These are phyloP conservation scores for Bufo gargarizans DNA, from an alignment of 2,113 vertebrate species.

Conservation along the genomic window DNA sequence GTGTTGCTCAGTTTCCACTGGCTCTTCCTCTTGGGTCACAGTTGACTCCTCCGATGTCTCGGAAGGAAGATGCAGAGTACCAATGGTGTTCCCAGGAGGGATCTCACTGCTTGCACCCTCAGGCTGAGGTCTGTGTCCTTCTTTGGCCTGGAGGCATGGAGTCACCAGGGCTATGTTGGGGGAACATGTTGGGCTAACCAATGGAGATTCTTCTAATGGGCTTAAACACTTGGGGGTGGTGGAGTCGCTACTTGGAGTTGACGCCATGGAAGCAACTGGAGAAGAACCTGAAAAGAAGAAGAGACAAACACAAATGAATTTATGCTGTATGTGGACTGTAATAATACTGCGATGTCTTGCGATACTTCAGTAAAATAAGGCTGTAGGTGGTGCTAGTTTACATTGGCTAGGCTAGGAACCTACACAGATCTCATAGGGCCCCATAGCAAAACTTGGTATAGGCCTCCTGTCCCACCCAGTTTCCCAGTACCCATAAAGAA, in stretches of 20 bases:
- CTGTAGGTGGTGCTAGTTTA: background rate
- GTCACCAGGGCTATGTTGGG: conserved; percentile 68
- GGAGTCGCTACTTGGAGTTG: conserved; percentile 75
- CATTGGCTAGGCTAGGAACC: background rate
- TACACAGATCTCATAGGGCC: too few relatives aligned
- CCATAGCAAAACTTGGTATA: too few relatives aligned
- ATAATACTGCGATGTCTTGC: background rate
- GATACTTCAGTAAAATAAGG: background rate
- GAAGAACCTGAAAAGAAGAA: conserved; percentile 71
- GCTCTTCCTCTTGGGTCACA: conserved; percentile 67
- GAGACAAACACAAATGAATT: background rate
- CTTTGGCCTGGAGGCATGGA: conserved; percentile 66
- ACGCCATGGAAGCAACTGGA: conserved; percentile 72
- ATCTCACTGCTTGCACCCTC: conserved; percentile 84
- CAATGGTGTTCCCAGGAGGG: conserved; percentile 58
- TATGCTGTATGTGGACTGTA: background rate
- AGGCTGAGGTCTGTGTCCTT: conserved; percentile 81
- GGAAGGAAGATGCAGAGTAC: conserved; percentile 60
- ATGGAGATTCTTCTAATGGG: conserved; percentile 74
- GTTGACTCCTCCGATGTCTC: conserved; percentile 56
- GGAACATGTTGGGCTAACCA: conserved; percentile 59
- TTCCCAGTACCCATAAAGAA: too few relatives aligned
- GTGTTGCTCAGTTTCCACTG: conserved; percentile 69
- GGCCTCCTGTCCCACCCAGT: too few relatives aligned
- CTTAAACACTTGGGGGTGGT: conserved; percentile 74